Evolutionary conservation across 2,888 invertebrate species (phyloP), one percentile per base, ranked within the genome.

Genomic region (Lepidochitona cinerea): DNA sequence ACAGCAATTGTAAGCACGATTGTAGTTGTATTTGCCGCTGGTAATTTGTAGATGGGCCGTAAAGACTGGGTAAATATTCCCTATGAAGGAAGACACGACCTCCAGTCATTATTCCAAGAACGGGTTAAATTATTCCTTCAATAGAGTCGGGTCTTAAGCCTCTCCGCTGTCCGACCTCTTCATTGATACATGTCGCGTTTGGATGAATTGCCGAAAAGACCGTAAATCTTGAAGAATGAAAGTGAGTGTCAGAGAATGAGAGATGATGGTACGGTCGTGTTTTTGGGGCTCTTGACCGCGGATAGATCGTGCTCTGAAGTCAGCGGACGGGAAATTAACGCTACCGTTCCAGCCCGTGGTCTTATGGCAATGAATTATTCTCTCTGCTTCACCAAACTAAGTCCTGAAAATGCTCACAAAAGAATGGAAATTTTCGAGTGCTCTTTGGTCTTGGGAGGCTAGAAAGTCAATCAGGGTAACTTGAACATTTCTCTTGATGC

Each of bases 1-100:
- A n/a, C n/a, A n/a, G 41, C 9, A 41, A 41, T 41, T 41, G 9
- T 41, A 41, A 12, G 41, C 9, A 18, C 18, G 41, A 41, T 18
- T 9, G 18, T 41, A 12, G 41, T 18, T 41, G 59, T 23, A 14
- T 23, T 59, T 59, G 23, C 23, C 59, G 29, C 18, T 14, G 23
- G 26, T 29, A 29, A 59, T 29, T 41, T 59, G 59, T 59, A 59
- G 59, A 59, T 59, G 14, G 59, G 23, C 59, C 54, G 23, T 59
- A 59, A 59, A 59, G 59, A 59, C 59, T 59, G 18, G 4, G 59
- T 32, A 59, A 59, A 59, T 59, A 59, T 59, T 59, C 23, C 59
- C 59, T 1, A 32, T 59, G 26, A 59, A 59, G 29, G 29, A 32
- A 9, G 32, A 32, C 59, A 59, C 59, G 23, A 32, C 14, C 59